Evolutionary conservation across 2,113 vertebrate species (phyloP).

Genomic region (Nipponia nippon): DNA sequence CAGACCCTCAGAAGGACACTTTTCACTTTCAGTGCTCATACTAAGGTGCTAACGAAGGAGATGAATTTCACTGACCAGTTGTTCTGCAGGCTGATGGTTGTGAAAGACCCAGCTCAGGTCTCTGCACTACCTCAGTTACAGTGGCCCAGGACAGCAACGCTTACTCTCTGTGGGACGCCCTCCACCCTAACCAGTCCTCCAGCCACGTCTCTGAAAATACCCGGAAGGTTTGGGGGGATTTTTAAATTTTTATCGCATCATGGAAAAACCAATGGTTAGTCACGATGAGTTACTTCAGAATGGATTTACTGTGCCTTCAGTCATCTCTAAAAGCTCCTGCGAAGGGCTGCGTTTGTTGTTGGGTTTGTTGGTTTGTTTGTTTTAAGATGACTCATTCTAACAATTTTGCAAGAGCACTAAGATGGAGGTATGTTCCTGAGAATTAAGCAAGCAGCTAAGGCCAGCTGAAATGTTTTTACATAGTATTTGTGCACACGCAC

Average conservation of each 20-base stretch:
- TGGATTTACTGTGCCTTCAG: neutral
- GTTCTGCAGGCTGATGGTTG: neutral
- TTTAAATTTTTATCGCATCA: neutral
- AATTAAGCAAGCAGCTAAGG: neutral
- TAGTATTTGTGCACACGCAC: neutral
- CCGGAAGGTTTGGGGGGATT: neutral
- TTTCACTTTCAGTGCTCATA: neutral
- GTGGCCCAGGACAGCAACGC: neutral
- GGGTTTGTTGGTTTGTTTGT: neutral
- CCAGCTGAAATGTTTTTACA: neutral
- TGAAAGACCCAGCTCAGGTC: neutral
- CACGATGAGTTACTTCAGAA: neutral
- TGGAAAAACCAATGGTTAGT: neutral
- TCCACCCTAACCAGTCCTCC: neutral
- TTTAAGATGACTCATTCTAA: neutral
- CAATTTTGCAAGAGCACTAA: neutral
- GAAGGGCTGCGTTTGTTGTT: neutral
- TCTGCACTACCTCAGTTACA: neutral
- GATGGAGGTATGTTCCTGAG: neutral
- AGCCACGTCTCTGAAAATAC: neutral
- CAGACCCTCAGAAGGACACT: constrained; percentile 1
- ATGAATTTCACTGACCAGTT: neutral
- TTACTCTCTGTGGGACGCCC: neutral
- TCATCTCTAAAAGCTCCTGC: neutral
- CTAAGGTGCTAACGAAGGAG: constrained; percentile 31